Evolutionary conservation across 2,797 vertebrate species (phyloP).

Genomic region (Toxotes lorentzi): DNA sequence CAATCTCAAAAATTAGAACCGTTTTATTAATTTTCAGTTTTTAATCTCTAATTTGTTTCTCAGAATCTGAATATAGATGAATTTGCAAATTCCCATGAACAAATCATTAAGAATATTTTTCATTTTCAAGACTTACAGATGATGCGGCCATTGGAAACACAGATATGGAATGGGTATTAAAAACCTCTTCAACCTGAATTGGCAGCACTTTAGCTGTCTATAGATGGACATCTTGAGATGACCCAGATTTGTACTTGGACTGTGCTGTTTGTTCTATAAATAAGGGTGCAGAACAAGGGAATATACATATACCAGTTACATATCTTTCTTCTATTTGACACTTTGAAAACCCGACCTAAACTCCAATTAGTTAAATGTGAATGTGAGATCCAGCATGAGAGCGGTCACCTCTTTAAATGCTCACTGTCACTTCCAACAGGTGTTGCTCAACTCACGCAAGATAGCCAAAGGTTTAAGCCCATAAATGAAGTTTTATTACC

Average conservation of each 20-base stretch:
- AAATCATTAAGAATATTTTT: neutral
- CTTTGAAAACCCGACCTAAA: constrained; percentile 29
- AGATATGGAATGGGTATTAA: neutral
- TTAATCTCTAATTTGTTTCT: neutral
- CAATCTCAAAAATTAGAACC: neutral
- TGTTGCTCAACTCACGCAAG: constrained; percentile 44
- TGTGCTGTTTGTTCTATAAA: constrained; percentile 27
- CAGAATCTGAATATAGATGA: neutral
- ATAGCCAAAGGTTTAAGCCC: constrained; percentile 42
- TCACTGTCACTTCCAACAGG: constrained; percentile 58
- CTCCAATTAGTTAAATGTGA: constrained; percentile 25
- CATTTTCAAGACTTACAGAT: neutral
- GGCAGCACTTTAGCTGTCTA: constrained; percentile 11
- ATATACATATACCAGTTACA: neutral
- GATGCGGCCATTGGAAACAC: neutral
- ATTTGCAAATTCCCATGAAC: constrained; percentile 1
- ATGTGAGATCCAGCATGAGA: constrained; percentile 22
- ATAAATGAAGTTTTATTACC: constrained; percentile 73
- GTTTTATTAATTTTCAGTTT: too few relatives aligned
- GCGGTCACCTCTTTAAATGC: constrained; percentile 35
- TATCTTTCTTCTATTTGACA: constrained; percentile 27
- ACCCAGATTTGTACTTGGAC: neutral
- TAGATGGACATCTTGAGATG: constrained; percentile 23
- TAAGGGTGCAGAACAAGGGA: constrained; percentile 8
- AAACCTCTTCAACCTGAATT: neutral